Evolutionary conservation across 2,797 vertebrate species (phyloP), one percentile per base, ranked within the genome.

Genomic region (Botia almorhae): DNA sequence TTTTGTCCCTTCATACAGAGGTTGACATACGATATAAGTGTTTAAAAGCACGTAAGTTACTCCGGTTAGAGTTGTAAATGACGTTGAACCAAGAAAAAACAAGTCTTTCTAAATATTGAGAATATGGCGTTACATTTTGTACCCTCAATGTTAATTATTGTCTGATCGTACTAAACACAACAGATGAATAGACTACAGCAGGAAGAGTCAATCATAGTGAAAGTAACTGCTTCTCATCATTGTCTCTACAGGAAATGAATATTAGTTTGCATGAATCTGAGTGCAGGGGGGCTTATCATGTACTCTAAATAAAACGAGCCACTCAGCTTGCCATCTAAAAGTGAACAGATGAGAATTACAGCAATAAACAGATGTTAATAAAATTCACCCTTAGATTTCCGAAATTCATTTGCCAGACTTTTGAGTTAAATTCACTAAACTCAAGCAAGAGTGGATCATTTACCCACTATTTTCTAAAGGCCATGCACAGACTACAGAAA

Each of bases 161-260:
- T n/a, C 53, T 19, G 17, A 29, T 61, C 26, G 33, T 17, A 33
- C 17, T n/a, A 39, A n/a, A 65, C 63, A 8, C 19, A 58, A n/a
- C 17, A 1, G 39, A 56, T 13, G 23, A 3, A 46, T 1, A 50
- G 43, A 56, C 13, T 2, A 36, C 36, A 36, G 36, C 36, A 39
- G 36, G 36, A 14, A 56, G 17, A 16, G 13, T n/a, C n/a, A n/a
- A n/a, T n/a, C 16, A 72, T 53, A 56, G 68, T 80, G 60, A 50
- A 73, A 65, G 77, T 72, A 26, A 73, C 69, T 33, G 12, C 17
- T 43, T 72, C 65, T 21, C 21, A 73, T 19, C 12, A 16, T 56
- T 50, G 11, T 56, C 23, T 58, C 56, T 86, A 70, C 73, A 85
- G 76, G 80, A 85, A 85, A 73, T 80, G 69, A 75, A 58, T 53